Evolutionary conservation across 2,888 invertebrate species (phyloP).

Genomic region (Pocota personata): DNA sequence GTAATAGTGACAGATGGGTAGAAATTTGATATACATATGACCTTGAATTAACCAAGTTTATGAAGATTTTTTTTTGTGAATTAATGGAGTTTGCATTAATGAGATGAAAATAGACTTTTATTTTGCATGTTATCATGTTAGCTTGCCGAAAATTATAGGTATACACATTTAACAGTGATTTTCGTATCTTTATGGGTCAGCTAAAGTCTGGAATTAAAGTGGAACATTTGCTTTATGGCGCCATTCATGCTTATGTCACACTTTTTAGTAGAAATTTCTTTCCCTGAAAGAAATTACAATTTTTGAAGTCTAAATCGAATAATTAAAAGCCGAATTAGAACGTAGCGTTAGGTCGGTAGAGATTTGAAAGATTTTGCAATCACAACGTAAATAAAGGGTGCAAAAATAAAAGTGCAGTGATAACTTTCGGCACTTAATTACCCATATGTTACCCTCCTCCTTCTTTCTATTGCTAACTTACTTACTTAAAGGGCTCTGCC

Average conservation of each 20-base stretch:
- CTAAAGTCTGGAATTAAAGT: neutral
- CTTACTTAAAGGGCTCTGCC: too few relatives aligned
- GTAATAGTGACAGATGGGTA: neutral
- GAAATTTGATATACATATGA: neutral
- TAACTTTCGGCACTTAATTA: too few relatives aligned
- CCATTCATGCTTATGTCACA: neutral
- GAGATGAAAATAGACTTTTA: neutral
- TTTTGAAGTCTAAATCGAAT: too few relatives aligned
- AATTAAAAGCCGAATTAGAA: too few relatives aligned
- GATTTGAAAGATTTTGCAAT: too few relatives aligned
- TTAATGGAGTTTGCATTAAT: neutral
- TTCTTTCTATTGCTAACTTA: too few relatives aligned
- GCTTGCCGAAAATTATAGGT: neutral
- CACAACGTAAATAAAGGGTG: too few relatives aligned
- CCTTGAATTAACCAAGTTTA: slow-evolving; percentile 1
- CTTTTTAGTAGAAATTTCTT: neutral
- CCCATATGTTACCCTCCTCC: too few relatives aligned
- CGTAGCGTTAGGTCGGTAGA: too few relatives aligned
- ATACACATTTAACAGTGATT: neutral
- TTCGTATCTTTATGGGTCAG: neutral
- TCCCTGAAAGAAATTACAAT: too few relatives aligned
- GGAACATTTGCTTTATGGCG: neutral
- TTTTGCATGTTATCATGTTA: neutral
- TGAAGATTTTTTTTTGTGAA: neutral
- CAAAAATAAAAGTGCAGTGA: too few relatives aligned